Evolutionary conservation across 2,888 invertebrate species (phyloP).

Genomic region (Ectemnius lituratus): DNA sequence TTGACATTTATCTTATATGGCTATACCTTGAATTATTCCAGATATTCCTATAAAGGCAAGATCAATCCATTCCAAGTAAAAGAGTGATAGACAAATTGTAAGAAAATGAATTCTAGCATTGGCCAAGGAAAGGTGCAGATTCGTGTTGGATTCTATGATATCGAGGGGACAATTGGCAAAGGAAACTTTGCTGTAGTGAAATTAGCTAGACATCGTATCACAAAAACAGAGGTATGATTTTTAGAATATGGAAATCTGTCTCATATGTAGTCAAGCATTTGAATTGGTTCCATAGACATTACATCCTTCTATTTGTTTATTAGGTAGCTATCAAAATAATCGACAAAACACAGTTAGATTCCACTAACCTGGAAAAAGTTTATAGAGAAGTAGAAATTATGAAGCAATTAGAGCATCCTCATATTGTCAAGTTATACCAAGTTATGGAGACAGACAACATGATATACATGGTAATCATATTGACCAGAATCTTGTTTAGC

Average conservation of each 20-base stretch:
- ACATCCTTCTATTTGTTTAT: background rate
- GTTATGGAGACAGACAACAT: slow-evolving; percentile 99
- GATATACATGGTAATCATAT: slow-evolving; percentile 90
- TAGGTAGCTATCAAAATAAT: slow-evolving; percentile 98
- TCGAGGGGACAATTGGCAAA: slow-evolving; percentile 98
- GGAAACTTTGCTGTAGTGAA: slow-evolving; percentile 99
- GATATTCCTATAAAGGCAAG: no score
- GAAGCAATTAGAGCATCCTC: slow-evolving; percentile 97
- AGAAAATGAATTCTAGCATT: slow-evolving; percentile 69
- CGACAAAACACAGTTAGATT: slow-evolving; percentile 94
- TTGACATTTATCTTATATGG: no score
- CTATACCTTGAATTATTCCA: no score
- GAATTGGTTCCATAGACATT: background rate
- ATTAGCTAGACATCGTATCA: slow-evolving; percentile 97
- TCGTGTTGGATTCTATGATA: slow-evolving; percentile 98
- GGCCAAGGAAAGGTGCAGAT: slow-evolving; percentile 80
- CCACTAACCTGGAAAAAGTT: slow-evolving; percentile 95
- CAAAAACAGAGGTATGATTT: slow-evolving; percentile 93
- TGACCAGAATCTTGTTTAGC: no score
- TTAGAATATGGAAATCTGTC: background rate
- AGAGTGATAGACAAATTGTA: background rate
- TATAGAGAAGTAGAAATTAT: slow-evolving; percentile 98
- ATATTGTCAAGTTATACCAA: slow-evolving; percentile 98
- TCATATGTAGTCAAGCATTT: background rate
- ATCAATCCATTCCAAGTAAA: no score